Conservation (phyloP, 2,113 vertebrate genomes). For the Paratilapia polleni region DNA sequence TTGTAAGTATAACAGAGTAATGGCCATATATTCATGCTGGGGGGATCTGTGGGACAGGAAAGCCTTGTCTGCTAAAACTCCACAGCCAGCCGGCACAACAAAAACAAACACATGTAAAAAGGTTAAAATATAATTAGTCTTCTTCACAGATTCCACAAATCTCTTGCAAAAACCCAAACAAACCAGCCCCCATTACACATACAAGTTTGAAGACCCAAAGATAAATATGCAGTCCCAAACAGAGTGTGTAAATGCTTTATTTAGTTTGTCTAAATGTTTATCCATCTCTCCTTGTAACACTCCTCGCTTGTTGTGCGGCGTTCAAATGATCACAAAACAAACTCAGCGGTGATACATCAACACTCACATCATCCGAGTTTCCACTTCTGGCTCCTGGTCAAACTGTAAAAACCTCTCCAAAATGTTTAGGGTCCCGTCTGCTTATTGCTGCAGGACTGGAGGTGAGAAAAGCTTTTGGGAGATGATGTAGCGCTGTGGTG, state of each 20-base stretch:
- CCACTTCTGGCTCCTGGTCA: slow-evolving; percentile 57
- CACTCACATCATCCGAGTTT: slow-evolving; percentile 53
- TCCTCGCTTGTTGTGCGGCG: slow-evolving; percentile 67
- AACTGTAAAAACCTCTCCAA: slow-evolving; percentile 34
- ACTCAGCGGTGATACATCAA: slow-evolving; percentile 60
- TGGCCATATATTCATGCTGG: neutral
- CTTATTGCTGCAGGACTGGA: slow-evolving; percentile 17
- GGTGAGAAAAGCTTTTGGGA: slow-evolving; percentile 44
- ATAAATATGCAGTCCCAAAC: slow-evolving; percentile 68
- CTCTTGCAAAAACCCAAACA: slow-evolving; percentile 65
- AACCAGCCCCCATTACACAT: slow-evolving; percentile 61
- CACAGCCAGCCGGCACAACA: slow-evolving; percentile 28
- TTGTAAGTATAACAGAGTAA: slow-evolving; percentile 27
- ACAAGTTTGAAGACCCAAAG: slow-evolving; percentile 60
- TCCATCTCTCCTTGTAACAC: slow-evolving; percentile 67
- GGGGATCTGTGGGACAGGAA: slow-evolving; percentile 22
- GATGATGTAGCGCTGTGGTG: slow-evolving; percentile 5
- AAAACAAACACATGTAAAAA: slow-evolving; percentile 75
- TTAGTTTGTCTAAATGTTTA: slow-evolving; percentile 84
- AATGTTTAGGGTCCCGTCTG: slow-evolving; percentile 27
- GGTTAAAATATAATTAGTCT: slow-evolving; percentile 68
- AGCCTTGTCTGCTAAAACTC: slow-evolving; percentile 15
- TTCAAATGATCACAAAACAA: slow-evolving; percentile 70
- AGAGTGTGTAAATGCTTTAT: slow-evolving; percentile 67
- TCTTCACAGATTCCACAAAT: slow-evolving; percentile 58